phyloP scores from a whole-genome alignment of 1,140 invertebrate genomes.

The Cydia pomonella region DNA sequence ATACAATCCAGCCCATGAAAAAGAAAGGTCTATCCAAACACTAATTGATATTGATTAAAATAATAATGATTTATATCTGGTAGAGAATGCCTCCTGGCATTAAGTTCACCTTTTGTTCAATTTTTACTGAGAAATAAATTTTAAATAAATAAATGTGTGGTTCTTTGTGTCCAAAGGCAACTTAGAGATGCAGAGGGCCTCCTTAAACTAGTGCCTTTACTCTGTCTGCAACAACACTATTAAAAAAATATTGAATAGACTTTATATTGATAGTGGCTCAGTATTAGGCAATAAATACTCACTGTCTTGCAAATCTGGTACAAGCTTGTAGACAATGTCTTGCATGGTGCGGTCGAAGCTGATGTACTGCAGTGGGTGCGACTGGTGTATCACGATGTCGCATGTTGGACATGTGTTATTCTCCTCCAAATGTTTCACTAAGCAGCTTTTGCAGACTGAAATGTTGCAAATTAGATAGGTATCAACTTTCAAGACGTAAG shows the following conservation, averaged over 20 bases:
- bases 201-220: too few relatives aligned
- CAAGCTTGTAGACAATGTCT: slow-evolving; percentile 98
- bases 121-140: too few relatives aligned
- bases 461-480: slow-evolving; percentile 47
- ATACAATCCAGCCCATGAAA: too few relatives aligned
- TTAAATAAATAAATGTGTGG: too few relatives aligned
- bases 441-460: slow-evolving; percentile 97
- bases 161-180: too few relatives aligned
- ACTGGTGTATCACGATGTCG: slow-evolving; percentile 98
- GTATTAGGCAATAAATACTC: slow-evolving; percentile 59
- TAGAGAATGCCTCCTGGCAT: too few relatives aligned
- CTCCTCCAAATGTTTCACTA: slow-evolving; percentile 98
- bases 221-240: not conserved
- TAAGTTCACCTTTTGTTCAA: too few relatives aligned
- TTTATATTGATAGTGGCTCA: too few relatives aligned
- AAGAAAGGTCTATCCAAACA: too few relatives aligned
- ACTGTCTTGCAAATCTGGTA: slow-evolving; percentile 95
- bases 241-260: not conserved
- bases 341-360: slow-evolving; percentile 99
- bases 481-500: not conserved
- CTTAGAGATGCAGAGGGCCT: too few relatives aligned
- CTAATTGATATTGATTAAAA: too few relatives aligned
- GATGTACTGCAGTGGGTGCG: slow-evolving; percentile 97
- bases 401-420: slow-evolving; percentile 98
- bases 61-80: too few relatives aligned